A percentile compares a stretch with the other conserved stretches of the same genome.
phyloP scores from a whole-genome alignment of 2,797 vertebrate genomes.

The Galaxias olidus region DNA sequence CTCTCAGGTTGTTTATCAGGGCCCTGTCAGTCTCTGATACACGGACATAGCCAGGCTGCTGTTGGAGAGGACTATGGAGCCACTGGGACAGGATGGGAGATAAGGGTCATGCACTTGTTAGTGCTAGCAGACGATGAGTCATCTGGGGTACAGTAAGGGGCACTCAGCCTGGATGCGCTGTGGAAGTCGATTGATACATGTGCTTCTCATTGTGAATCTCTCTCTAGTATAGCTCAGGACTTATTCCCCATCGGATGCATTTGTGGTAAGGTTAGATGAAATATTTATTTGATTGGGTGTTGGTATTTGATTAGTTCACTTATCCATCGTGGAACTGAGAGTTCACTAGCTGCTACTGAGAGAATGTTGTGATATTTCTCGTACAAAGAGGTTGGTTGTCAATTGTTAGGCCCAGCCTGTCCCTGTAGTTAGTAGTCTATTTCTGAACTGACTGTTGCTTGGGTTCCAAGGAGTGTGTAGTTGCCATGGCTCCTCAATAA shows the following conservation, averaged over 20 bases:
- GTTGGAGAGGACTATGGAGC: neutral
- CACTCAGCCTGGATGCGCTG: neutral
- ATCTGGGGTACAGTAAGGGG: slow-evolving; percentile 2
- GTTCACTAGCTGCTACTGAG: neutral
- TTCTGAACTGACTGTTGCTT: slow-evolving; percentile 20
- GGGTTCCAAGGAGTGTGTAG: slow-evolving; percentile 55
- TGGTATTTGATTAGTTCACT: neutral
- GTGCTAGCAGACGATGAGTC: neutral
- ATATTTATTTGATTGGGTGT: neutral
- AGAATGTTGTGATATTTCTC: neutral
- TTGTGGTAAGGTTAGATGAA: too few species aligned
- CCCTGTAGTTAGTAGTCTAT: slow-evolving; percentile 2
- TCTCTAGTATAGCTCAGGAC: too few species aligned
- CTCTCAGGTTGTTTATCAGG: neutral
- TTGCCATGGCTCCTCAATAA: slow-evolving; percentile 76
- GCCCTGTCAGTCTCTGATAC: neutral
- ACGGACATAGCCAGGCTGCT: neutral
- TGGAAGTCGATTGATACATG: too few species aligned
- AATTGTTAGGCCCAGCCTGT: slow-evolving; percentile 17
- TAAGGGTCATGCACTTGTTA: neutral
- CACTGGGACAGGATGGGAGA: slow-evolving; percentile 8
- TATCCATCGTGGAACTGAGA: slow-evolving; percentile 8
- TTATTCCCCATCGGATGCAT: too few species aligned
- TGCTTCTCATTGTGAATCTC: too few species aligned
- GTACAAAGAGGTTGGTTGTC: slow-evolving; percentile 20